phyloP scores from a whole-genome alignment of 2,888 invertebrate genomes.

The Globia sparganii region DNA sequence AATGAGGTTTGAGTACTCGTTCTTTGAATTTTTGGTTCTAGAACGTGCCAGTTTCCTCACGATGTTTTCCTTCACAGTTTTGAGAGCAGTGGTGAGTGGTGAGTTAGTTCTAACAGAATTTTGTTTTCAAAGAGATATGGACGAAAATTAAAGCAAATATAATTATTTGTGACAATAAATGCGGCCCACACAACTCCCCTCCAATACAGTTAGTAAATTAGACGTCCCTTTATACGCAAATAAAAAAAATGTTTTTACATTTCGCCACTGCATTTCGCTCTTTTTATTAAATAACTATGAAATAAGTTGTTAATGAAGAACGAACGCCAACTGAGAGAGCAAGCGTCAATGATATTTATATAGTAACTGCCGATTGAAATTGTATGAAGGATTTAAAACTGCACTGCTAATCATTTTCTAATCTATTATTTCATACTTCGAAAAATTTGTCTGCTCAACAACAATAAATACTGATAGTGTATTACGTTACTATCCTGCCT shows the following conservation, averaged over 20 bases:
- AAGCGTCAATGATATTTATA: background rate
- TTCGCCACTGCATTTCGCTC: background rate
- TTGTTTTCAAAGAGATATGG: background rate
- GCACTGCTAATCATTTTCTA: no score
- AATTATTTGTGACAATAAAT: background rate
- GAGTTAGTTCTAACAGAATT: no score
- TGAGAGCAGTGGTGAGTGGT: no score
- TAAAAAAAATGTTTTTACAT: background rate
- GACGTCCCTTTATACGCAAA: background rate
- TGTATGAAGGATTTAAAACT: constrained; percentile 14
- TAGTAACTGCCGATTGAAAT: constrained; percentile 12
- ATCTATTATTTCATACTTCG: no score
- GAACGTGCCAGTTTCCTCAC: no score
- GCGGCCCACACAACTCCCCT: background rate
- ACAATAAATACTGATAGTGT: no score
- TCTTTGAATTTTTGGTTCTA: no score
- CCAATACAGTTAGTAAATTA: constrained; percentile 6
- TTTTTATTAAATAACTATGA: constrained; percentile 16
- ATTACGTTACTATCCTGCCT: background rate
- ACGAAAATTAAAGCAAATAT: background rate
- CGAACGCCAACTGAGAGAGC: background rate
- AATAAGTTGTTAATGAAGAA: no score
- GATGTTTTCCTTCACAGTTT: no score
- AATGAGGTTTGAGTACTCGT: no score
- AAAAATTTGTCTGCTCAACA: no score